Base-by-base conservation (phyloP, 2,797 vertebrate genomes). In the Phataginus tricuspis region DNA sequence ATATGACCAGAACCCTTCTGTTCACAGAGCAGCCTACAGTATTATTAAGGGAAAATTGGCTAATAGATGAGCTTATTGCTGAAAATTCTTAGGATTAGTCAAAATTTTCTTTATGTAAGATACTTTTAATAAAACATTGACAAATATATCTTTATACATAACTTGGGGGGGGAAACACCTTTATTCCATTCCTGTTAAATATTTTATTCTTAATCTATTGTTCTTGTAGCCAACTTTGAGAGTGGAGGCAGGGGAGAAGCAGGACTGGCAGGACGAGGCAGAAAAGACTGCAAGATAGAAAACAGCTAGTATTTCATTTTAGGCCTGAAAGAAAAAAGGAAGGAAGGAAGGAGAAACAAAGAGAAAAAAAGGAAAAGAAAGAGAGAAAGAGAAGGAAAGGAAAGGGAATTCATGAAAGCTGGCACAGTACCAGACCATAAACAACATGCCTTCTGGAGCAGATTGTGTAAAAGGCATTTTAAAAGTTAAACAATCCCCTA, bases 401-500 rank as follows among this genome's bases (percentile, higher is more conserved):
- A 57, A 45, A 69, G 80, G 49, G 79, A 92, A 96, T 89, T 91
- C 16, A n/a, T 90, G 66, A 66, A 90, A 92, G 55, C 77, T 55
- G 89, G 59, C 71, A 49, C 19, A 55, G 25, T 49, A 34, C 59
- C 51, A 82, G 34, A 55, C 57, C 57, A 39, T 88, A 96, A 93
- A 92, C 88, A 91, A 94, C 94, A 88, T 18, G 39, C 31, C 82
- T 95, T 94, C 68, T 82, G 31, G 34, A 79, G 37, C n/a, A 66
- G 92, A 86, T 55, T 75, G 25, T 85, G 51, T 90, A 71, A 83
- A 95, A 79, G 63, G 39, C 64, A 92, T 91, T 90, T 95, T 66
- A 63, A 49, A 94, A 96, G 74, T 64, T 85, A 94, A 95, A 97
- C 93, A 91, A 21, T 42, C n/a, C 23, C 18, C 39, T 27, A 45